Conservation (phyloP, 2,888 invertebrate species). For the Diarsia rubi region DNA sequence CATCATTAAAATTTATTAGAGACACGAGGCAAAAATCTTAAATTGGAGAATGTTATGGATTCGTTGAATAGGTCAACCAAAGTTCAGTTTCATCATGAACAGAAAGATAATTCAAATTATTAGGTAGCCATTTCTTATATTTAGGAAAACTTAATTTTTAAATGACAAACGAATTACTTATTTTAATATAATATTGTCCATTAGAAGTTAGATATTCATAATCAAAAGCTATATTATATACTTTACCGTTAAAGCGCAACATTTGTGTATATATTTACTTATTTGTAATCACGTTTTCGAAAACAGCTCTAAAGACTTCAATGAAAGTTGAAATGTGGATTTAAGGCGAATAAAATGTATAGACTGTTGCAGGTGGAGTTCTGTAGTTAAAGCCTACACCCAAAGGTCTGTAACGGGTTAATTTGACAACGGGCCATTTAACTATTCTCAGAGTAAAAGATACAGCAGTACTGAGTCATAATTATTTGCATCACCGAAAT, state of each 20-base stretch:
- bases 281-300: neutral
- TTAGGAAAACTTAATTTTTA: neutral
- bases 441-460: neutral
- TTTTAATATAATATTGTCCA: neutral
- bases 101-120: conserved; percentile 19
- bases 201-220: neutral
- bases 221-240: neutral
- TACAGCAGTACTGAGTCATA: neutral
- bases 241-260: neutral
- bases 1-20: conserved; percentile 40
- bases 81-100: conserved; percentile 39
- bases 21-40: conserved; percentile 34
- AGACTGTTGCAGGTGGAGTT: neutral
- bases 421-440: neutral
- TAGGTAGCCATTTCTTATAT: neutral
- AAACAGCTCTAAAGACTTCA: neutral
- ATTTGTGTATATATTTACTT: neutral
- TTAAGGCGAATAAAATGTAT: neutral
- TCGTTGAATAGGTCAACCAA: conserved; percentile 33
- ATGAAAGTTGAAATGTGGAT: neutral
- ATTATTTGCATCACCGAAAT: neutral
- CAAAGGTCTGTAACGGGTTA: neutral
- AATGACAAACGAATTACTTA: neutral
- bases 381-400: neutral
- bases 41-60: conserved; percentile 44